phyloP scores from a whole-genome alignment of 1,140 invertebrate genomes.

The Hydropsyche tenuis region DNA sequence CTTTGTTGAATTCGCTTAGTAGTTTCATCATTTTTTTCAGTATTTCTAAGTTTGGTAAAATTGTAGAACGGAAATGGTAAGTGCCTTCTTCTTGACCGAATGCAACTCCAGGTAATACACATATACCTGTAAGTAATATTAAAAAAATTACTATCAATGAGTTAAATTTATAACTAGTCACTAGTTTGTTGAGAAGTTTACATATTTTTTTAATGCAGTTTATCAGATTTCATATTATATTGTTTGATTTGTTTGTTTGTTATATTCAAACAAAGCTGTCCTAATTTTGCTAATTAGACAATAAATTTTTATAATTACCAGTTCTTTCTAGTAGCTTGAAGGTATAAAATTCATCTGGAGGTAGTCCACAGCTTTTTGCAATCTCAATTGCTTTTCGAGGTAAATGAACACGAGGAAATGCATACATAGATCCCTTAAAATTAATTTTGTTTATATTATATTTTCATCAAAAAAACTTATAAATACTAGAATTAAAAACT shows the following conservation, averaged over 20 bases:
- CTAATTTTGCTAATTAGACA: too few relatives aligned
- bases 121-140: slow-evolving; percentile 63
- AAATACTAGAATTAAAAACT: too few relatives aligned
- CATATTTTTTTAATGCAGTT: too few relatives aligned
- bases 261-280: too few relatives aligned
- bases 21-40: slow-evolving; percentile 85
- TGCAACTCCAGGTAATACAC: slow-evolving; percentile 90
- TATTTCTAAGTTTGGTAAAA: slow-evolving; percentile 87
- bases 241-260: too few relatives aligned
- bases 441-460: slow-evolving; percentile 30
- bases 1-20: slow-evolving; percentile 84
- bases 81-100: slow-evolving; percentile 95
- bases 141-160: neutral
- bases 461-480: too few relatives aligned
- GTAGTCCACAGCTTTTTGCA: slow-evolving; percentile 73
- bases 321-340: slow-evolving; percentile 94
- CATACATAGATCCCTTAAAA: slow-evolving; percentile 97
- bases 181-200: too few relatives aligned
- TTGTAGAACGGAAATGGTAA: slow-evolving; percentile 92
- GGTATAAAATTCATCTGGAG: slow-evolving; percentile 93
- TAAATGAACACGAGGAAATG: slow-evolving; percentile 83
- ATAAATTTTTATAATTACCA: slow-evolving; percentile 71
- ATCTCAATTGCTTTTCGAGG: slow-evolving; percentile 80
- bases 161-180: neutral
- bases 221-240: too few relatives aligned